Percentiles rank a stretch among this genome's conserved stretches.
Evolutionary conservation across 2,888 invertebrate species (phyloP).

Genomic region (Drosophila nigricruria): DNA sequence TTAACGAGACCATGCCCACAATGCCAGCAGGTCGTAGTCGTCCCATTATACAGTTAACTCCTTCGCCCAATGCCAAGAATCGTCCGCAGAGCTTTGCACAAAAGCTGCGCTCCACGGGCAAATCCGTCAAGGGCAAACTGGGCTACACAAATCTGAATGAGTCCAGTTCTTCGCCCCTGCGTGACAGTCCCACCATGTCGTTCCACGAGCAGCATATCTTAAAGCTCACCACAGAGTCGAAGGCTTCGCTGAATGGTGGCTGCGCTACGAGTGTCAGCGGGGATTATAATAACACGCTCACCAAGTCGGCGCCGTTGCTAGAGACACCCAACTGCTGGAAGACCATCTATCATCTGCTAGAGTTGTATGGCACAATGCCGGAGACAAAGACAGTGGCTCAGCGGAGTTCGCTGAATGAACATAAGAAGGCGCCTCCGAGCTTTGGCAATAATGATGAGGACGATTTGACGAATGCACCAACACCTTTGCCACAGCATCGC

Average conservation of each 20-base stretch:
- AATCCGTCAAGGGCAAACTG: constrained; percentile 91
- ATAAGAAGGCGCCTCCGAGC: constrained; percentile 85
- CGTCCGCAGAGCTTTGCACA: constrained; percentile 95
- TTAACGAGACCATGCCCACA: constrained; percentile 83
- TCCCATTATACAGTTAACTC: constrained; percentile 84
- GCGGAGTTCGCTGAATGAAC: constrained; percentile 76
- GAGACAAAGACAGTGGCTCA: constrained; percentile 96
- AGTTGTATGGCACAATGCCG: constrained; percentile 97
- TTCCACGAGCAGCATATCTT: constrained; percentile 83
- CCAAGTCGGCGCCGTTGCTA: constrained; percentile 76
- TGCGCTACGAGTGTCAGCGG: constrained; percentile 83
- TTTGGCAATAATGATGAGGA: constrained; percentile 85
- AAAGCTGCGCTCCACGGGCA: constrained; percentile 93
- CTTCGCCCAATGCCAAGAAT: constrained; percentile 84
- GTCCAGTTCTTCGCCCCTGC: constrained; percentile 89
- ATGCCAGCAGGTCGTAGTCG: constrained; percentile 68
- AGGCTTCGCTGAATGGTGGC: constrained; percentile 84
- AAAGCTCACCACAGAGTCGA: constrained; percentile 83
- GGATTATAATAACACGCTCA: constrained; percentile 82
- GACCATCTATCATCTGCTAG: constrained; percentile 95
- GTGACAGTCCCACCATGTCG: constrained; percentile 88
- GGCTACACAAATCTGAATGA: constrained; percentile 93
- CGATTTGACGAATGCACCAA: constrained; percentile 85
- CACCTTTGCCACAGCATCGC: constrained; percentile 82
- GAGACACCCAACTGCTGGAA: constrained; percentile 94